Evolutionary conservation across 92 coral and sea anemone species (phyloP), one percentile per base, ranked within the genome.

Genomic region (Parazoanthus darwini): DNA sequence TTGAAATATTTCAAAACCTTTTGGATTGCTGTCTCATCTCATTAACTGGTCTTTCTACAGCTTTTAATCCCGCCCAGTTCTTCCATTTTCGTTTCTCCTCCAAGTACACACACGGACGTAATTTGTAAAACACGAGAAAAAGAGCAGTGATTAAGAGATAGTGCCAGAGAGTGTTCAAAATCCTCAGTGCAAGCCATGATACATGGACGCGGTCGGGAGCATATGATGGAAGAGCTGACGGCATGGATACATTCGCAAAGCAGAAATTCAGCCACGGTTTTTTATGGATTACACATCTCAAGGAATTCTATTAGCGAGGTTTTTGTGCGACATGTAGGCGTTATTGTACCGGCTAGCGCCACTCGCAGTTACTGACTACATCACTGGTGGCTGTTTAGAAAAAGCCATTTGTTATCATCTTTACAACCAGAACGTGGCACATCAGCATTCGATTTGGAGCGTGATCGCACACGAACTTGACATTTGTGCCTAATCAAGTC

Each of bases 361-460:
- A 84, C 87, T 84, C 35, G 87, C 87, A 70, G 44, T 4, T 48
- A 79, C 67, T 44, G 63, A 11, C 59, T 54, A 33, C 14, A 51
- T 51, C 46, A 84, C 87, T 11, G 87, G 87, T 84, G 87, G 87
- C 56, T 5, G 16, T 2, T 72, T 15, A 44, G 42, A 70, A 84
- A 68, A 22, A 14, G 3, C 43, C 6, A 39, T 10, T 84, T 72
- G 58, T 70, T 84, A 68, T 26, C 2, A 33, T 20, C 65, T 84
- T 16, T 44, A 22, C 46, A 26, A 20, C 65, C 78, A 46, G 43
- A 71, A 71, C 87, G 87, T 71, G 87, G 79, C 78, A 84, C 26
- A 18, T 71, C 8, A 71, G 67, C 63, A 50, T 20, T 70, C 26
- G 29, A 84, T 25, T 15, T 36, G n/a, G 29, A 72, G 56, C 79